These are phyloP conservation scores for Trichonephila clavipes DNA, from an alignment of 1,140 invertebrate genomes.

Conservation along the genomic window DNA sequence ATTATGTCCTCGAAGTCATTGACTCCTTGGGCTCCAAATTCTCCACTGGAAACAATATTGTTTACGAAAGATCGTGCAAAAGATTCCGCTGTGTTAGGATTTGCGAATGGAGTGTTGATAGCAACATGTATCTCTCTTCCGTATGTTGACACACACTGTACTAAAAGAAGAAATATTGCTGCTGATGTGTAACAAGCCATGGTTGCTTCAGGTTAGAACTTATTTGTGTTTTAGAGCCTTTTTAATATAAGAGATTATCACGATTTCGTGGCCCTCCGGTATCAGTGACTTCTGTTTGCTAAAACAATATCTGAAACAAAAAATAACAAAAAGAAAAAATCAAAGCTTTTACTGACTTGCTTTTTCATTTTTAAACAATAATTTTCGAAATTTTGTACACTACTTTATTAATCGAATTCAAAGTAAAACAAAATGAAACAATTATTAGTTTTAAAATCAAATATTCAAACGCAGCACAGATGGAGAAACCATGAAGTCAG, in stretches of 20 bases:
- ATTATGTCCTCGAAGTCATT: constrained; percentile 47
- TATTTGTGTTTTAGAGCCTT: not conserved
- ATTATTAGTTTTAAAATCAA: no score
- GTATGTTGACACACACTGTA: not conserved
- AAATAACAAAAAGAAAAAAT: no score
- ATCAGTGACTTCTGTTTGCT: no score
- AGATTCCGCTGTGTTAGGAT: not conserved
- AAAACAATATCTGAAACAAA: no score
- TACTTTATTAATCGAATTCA: no score
- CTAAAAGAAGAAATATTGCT: not conserved
- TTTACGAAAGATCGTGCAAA: constrained; percentile 32
- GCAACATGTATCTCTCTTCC: not conserved
- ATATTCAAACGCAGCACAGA: no score
- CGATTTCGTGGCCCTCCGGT: not conserved
- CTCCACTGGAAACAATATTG: constrained; percentile 21
- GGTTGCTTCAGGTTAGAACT: not conserved
- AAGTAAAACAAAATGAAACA: no score
- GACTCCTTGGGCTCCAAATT: not conserved
- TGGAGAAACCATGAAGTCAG: no score
- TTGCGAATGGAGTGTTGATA: not conserved
- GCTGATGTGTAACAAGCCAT: constrained; percentile 12
- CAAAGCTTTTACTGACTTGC: no score
- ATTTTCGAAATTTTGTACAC: no score
- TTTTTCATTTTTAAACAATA: no score
- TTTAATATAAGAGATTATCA: not conserved